Evolutionary conservation across 1,140 invertebrate species (phyloP).

Genomic region (Globodera rostochiensis): DNA sequence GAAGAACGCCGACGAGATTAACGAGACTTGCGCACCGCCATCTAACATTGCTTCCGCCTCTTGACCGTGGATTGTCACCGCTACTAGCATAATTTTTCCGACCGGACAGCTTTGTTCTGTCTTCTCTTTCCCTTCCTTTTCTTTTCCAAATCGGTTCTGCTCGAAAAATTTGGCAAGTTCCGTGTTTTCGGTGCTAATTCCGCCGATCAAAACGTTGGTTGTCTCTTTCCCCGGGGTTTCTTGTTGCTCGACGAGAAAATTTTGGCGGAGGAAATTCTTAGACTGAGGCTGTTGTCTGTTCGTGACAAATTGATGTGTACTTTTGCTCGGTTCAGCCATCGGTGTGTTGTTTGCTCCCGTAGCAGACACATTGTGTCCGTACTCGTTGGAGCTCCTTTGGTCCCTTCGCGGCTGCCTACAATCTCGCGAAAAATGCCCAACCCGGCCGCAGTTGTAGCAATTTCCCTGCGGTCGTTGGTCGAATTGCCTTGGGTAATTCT

Average conservation of each 20-base stretch:
- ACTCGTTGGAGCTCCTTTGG: not conserved
- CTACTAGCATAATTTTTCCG: not conserved
- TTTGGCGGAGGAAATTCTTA: not conserved
- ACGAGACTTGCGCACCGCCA: not conserved
- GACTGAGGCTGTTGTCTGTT: not conserved
- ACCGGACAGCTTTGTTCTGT: not conserved
- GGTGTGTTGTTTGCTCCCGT: not conserved
- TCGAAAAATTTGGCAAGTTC: not conserved
- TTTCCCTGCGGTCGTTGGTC: too few species aligned
- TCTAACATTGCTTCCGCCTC: not conserved
- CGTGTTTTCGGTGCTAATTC: not conserved
- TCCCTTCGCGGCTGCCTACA: not conserved
- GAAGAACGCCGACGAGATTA: not conserved
- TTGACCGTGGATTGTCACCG: not conserved
- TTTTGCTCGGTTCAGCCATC: not conserved
- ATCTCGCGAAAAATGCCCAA: too few species aligned
- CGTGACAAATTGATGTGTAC: not conserved
- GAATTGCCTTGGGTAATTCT: too few species aligned
- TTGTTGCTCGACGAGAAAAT: slow-evolving; percentile 3
- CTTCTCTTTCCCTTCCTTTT: too few species aligned
- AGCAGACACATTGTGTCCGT: not conserved
- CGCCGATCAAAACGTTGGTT: not conserved
- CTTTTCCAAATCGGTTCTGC: not conserved
- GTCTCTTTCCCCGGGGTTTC: not conserved
- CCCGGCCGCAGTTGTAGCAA: too few species aligned